These are phyloP conservation scores for Neocloeon triangulifer DNA, from an alignment of 1,140 invertebrate genomes.

Conservation along the genomic window DNA sequence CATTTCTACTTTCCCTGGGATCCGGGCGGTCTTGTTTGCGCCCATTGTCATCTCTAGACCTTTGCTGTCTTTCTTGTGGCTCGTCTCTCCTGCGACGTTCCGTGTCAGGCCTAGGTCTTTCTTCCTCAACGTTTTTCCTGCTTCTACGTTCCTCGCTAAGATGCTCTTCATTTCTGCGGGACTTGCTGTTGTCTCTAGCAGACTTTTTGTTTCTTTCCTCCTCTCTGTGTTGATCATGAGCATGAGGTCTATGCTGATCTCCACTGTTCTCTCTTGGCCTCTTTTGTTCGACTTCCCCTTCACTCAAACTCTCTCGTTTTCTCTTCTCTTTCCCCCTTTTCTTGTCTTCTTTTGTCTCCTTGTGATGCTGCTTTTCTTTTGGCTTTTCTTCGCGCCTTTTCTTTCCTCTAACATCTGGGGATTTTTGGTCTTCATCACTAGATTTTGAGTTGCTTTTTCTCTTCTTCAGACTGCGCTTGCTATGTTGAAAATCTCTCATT, in stretches of 20 bases:
- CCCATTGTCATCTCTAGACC: slow-evolving; percentile 8
- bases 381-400: slow-evolving; percentile 2
- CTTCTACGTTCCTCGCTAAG: no score
- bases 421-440: slow-evolving; percentile 10
- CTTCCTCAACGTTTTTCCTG: slow-evolving; percentile 8
- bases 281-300: background rate
- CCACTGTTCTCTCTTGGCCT: background rate
- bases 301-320: no score
- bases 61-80: slow-evolving; percentile 8
- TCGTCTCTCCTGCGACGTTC: slow-evolving; percentile 6
- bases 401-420: no score
- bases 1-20: no score
- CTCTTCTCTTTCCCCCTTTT: slow-evolving; percentile 5
- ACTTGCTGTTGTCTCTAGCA: no score
- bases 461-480: slow-evolving; percentile 21
- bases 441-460: slow-evolving; percentile 11
- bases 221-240: slow-evolving; percentile 6
- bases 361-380: slow-evolving; percentile 3
- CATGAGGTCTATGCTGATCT: no score
- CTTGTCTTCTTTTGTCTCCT: slow-evolving; percentile 4
- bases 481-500: slow-evolving; percentile 16
- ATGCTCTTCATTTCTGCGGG: no score
- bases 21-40: no score
- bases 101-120: slow-evolving; percentile 8
- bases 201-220: no score